Conservation (phyloP, 2,113 vertebrate species). For the Petaurus breviceps region DNA sequence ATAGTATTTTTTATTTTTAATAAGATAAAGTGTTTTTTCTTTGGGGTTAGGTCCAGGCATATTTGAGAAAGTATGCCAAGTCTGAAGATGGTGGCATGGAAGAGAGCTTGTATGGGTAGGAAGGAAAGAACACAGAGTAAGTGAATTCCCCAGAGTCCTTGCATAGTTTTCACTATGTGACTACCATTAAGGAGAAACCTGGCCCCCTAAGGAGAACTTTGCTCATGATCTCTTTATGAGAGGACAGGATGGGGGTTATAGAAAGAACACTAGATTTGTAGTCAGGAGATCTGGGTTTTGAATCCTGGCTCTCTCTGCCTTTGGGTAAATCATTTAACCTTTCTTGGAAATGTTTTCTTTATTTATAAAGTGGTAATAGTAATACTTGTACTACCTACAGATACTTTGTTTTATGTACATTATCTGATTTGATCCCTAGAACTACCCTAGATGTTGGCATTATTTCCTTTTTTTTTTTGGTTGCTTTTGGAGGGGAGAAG, state of each 20-base stretch:
- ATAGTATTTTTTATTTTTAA: neutral
- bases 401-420: neutral
- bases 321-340: neutral
- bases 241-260: neutral
- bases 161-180: neutral
- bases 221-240: no score
- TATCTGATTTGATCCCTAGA: neutral
- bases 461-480: neutral
- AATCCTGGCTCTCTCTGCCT: neutral
- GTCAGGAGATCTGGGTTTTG: no score
- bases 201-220: no score
- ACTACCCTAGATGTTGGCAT: neutral
- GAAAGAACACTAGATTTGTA: neutral
- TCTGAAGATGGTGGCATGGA: neutral
- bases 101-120: neutral
- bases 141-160: neutral
- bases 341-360: neutral
- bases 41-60: neutral
- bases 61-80: neutral
- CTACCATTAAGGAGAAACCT: neutral
- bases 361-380: neutral
- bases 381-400: neutral
- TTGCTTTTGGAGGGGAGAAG: no score
- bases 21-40: neutral
- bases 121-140: neutral